Evolutionary conservation across 1,140 invertebrate genomes (phyloP), one percentile per base, ranked within the genome.

Genomic region (Cydia pomonella): DNA sequence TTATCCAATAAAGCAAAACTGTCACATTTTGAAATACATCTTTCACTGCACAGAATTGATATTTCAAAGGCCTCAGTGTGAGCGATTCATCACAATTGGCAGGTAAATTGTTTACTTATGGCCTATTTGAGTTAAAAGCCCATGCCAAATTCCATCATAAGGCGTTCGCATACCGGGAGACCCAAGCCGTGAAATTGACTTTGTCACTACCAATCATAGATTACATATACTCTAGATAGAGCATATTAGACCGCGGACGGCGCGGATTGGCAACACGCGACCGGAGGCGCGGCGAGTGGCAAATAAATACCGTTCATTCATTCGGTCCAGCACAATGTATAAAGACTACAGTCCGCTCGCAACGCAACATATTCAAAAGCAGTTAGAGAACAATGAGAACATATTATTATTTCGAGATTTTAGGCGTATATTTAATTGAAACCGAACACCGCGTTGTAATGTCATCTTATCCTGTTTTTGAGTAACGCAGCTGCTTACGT

Each of bases 101-200:
- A 89, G 87, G 86, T 90, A 90, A 87, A 91, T 85, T 89, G 86
- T 88, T 92, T 89, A 87, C 85, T 84, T 80, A 85, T 82, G 87
- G 83, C 86, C 89, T 88, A 92, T 92, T 89, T 86, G 83, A 86
- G 85, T 82, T 90, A 88, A 91, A 90, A 90, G 85, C 84, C 82
- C 87, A 83, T 86, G 86, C 82, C 87, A 87, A 91, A 92, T 91
- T 87, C 82, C 84, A 83, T 90, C 82, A 84, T 82, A 85, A 86
- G 83, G 84, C 71, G 44, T 69, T 69, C 16, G 75, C 76, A 78
- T 73, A 77, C 79, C 53, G 75, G 75, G 75, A 79, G 79, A 73
- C 71, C 73, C 83, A 77, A 77, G 78, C 87, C 87, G 80, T 87
- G 82, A 92, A 90, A 92, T 92, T 87, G 89, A 91, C 87, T 90